phyloP scores from a whole-genome alignment of 1,140 invertebrate species.

The Zaprionus taronus region DNA sequence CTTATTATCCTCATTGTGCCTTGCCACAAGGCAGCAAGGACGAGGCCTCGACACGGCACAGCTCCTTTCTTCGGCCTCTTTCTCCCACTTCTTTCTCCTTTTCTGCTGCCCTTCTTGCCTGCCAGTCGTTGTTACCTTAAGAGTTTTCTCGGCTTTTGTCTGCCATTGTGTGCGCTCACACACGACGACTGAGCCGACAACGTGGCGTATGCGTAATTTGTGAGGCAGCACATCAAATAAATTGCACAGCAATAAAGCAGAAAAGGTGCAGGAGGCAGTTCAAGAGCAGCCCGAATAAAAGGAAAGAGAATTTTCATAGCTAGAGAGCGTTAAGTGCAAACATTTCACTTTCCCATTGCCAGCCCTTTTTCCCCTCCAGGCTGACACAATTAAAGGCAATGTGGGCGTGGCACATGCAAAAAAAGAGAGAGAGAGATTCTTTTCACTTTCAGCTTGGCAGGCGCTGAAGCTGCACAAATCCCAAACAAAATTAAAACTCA shows the following conservation, averaged over 20 bases:
- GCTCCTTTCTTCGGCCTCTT: neutral
- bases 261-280: neutral
- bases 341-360: conserved; percentile 46
- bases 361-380: conserved; percentile 3
- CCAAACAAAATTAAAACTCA: conserved; percentile 21
- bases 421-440: no score
- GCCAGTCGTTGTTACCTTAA: conserved; percentile 22
- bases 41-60: conserved; percentile 16
- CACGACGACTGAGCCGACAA: conserved; percentile 17
- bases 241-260: conserved; percentile 55
- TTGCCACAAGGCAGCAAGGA: conserved; percentile 17
- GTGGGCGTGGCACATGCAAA: neutral
- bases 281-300: neutral
- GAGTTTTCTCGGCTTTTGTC: conserved; percentile 31
- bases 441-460: neutral
- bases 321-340: conserved; percentile 45
- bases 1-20: conserved; percentile 31
- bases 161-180: conserved; percentile 7
- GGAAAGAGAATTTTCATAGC: conserved; percentile 25
- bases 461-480: conserved; percentile 12
- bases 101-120: neutral
- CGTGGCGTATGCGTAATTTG: conserved; percentile 53
- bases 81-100: neutral
- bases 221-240: conserved; percentile 53
- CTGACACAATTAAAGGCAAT: conserved; percentile 34